Base-by-base conservation (phyloP, 2,888 invertebrate species). In the Brachypalpus laphriformis region DNA sequence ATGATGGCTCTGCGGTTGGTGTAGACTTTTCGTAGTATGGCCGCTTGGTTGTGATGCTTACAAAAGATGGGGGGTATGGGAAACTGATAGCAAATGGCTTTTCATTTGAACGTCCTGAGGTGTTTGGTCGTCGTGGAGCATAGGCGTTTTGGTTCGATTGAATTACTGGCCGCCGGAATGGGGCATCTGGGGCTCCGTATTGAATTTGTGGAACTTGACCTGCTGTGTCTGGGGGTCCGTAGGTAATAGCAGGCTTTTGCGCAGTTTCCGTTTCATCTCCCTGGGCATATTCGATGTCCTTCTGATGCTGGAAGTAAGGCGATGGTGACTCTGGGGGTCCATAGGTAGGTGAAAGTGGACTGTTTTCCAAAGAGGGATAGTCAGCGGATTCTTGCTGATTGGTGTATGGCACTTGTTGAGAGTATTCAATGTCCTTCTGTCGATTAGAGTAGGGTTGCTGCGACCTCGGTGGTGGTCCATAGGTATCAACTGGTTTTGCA, bases 51-150 rank as follows among this genome's bases (percentile, higher is more conserved):
- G 91, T 91, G 14, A 91, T 88, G 87, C 89, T 90, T 1, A 91
- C 87, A 70, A 91, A 91, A n/a, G 91, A 91, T 5, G 91, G 91
- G 3, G 91, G 91, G 86, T 89, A 91, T 1, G 91, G 91, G 22
- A 91, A 49, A 0, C 88, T 89, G 11, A 87, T 2, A 49, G 76
- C 66, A 14, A 68, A 25, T 0, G 42, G 87, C 78, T 70, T 88
- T 65, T 65, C 90, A 18, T 76, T 28, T 0, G 86, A 22, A 0
- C 66, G 22, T 0, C 20, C 59, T 9, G 56, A 56, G 16, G 63
- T 45, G n/a, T 77, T 70, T 42, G 77, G 89, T 2, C 90, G 88
- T 9, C 87, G 75, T 0, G 90, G 91, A 0, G 91, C 90, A 68
- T 88, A 91, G 9, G 89, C 87, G 20, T 88, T 88, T 83, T 91